phyloP scores from a whole-genome alignment of 1,140 invertebrate genomes.

The Scaptomyza montana region DNA sequence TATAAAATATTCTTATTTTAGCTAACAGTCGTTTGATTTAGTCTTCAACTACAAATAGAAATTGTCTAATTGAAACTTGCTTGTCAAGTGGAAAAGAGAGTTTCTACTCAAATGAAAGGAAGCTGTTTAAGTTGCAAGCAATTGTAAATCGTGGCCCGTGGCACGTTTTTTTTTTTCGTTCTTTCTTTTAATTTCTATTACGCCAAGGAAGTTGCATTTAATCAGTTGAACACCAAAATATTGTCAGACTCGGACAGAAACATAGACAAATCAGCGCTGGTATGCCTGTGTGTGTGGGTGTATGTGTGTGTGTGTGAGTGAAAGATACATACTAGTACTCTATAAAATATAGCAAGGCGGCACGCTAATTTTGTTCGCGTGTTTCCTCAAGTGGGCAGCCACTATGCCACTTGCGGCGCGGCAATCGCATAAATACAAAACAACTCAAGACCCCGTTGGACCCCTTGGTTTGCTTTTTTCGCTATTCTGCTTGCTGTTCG shows the following conservation, averaged over 20 bases:
- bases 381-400: constrained; percentile 80
- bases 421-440: constrained; percentile 76
- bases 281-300: constrained; percentile 40
- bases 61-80: constrained; percentile 66
- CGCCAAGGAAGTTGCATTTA: constrained; percentile 74
- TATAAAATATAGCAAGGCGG: constrained; percentile 68
- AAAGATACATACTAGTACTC: constrained; percentile 45
- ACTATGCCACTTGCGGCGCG: constrained; percentile 76
- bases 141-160: constrained; percentile 38
- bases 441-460: constrained; percentile 10
- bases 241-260: constrained; percentile 20
- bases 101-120: constrained; percentile 14
- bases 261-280: constrained; percentile 61
- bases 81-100: constrained; percentile 46
- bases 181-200: constrained; percentile 54
- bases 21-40: too few species aligned
- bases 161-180: background rate
- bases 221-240: constrained; percentile 50
- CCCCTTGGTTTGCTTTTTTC: background rate
- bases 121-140: constrained; percentile 28
- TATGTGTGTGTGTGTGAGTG: constrained; percentile 14
- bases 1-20: too few species aligned
- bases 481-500: constrained; percentile 38
- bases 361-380: constrained; percentile 80
- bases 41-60: background rate